Percentiles rank a stretch among this genome's conserved stretches.
phyloP scores from a whole-genome alignment of 2,888 invertebrate genomes.

The Tridacna gigas region DNA sequence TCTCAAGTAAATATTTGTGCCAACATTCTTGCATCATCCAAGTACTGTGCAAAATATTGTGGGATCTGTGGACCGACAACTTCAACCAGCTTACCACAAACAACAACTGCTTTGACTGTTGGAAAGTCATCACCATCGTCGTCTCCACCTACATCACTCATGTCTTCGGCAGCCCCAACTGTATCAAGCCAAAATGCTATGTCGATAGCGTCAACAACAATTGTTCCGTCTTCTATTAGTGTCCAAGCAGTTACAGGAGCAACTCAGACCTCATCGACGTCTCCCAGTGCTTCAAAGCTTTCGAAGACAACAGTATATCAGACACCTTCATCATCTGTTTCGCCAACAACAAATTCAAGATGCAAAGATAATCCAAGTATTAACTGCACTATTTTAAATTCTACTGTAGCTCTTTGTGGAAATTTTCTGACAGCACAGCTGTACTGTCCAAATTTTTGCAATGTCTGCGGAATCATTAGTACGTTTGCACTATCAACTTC shows the following conservation, averaged over 20 bases:
- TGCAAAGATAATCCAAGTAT: constrained; percentile 34
- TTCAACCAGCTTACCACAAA: not conserved
- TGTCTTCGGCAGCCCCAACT: not conserved
- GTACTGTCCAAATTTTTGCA: constrained; percentile 35
- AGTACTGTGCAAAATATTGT: constrained; percentile 47
- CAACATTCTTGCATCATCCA: constrained; percentile 17
- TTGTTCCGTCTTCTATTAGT: not conserved
- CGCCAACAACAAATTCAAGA: not conserved
- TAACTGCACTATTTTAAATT: constrained; percentile 28
- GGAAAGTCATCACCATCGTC: not conserved
- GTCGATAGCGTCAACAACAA: not conserved
- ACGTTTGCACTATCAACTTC: not conserved
- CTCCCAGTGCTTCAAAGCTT: not conserved
- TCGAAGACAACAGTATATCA: not conserved
- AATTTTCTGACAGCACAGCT: constrained; percentile 23
- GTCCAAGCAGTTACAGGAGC: not conserved
- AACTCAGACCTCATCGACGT: not conserved
- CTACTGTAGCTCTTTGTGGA: constrained; percentile 18
- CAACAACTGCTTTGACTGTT: not conserved
- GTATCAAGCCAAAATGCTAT: not conserved
- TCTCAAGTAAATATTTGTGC: constrained; percentile 29
- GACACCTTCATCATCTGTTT: not conserved
- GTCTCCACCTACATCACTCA: not conserved
- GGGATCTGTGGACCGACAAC: constrained; percentile 47
- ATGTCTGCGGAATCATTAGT: constrained; percentile 30